Evolutionary conservation across 2,797 vertebrate genomes (phyloP).

Genomic region (Xenops minutus): DNA sequence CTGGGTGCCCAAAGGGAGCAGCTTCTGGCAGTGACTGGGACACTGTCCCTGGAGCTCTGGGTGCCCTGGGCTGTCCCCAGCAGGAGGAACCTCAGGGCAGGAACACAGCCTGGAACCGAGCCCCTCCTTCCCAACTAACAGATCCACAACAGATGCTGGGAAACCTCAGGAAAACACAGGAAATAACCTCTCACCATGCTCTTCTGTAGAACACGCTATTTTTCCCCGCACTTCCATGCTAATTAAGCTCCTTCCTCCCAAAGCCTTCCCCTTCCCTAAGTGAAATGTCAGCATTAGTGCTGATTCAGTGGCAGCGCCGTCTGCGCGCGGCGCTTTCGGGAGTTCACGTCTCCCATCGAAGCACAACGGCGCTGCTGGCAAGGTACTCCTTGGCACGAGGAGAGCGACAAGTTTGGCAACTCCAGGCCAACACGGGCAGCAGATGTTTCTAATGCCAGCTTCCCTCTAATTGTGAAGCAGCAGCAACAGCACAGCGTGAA

Average conservation of each 20-base stretch:
- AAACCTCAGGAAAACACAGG: neutral
- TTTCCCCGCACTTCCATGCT: neutral
- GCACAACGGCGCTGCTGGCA: neutral
- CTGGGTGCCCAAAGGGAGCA: neutral
- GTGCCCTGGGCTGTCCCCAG: neutral
- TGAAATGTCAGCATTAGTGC: slow-evolving; percentile 27
- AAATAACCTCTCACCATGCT: neutral
- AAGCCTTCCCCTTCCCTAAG: neutral
- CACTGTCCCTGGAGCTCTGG: neutral
- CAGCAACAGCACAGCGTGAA: slow-evolving; percentile 11
- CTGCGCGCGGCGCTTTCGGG: neutral
- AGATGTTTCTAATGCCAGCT: slow-evolving; percentile 46
- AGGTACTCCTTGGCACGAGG: neutral
- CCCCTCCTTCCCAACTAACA: accelerated
- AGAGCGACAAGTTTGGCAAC: slow-evolving; percentile 43
- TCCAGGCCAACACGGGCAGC: neutral
- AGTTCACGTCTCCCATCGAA: neutral
- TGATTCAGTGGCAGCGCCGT: neutral
- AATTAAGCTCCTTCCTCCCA: slow-evolving; percentile 11
- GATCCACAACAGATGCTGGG: neutral
- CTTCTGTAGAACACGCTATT: neutral
- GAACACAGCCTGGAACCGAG: neutral
- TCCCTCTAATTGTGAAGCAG: slow-evolving; percentile 56
- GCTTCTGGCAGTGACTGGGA: neutral
- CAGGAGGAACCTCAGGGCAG: neutral